Evolutionary conservation across 2,113 vertebrate genomes (phyloP).

Genomic region (Cisticola juncidis): DNA sequence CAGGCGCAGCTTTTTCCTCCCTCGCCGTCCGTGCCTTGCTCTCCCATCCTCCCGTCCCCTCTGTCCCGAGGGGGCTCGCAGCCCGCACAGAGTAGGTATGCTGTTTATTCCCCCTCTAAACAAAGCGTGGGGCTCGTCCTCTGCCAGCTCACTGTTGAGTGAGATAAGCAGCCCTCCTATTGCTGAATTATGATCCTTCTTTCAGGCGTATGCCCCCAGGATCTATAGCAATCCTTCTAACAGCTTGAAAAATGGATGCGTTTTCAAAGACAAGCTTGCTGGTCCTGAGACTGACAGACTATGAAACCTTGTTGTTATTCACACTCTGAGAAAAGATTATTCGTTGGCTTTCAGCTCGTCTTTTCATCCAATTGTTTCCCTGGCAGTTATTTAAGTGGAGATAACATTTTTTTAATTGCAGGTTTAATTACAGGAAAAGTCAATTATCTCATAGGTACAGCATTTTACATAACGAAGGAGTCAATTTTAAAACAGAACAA

Average conservation of each 20-base stretch:
- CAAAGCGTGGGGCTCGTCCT: slow-evolving; percentile 47
- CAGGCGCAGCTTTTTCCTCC: background rate
- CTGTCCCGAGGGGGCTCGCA: background rate
- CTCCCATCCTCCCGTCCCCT: background rate
- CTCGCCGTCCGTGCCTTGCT: background rate
- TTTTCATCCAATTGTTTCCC: slow-evolving; percentile 57
- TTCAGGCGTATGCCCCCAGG: slow-evolving; percentile 66
- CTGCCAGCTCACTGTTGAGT: slow-evolving; percentile 57
- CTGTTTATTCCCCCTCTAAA: slow-evolving; percentile 48
- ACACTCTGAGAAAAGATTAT: slow-evolving; percentile 47
- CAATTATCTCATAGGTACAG: background rate
- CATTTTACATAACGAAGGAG: background rate
- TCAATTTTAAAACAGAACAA: background rate
- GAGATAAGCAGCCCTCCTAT: slow-evolving; percentile 74
- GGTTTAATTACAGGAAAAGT: slow-evolving; percentile 51
- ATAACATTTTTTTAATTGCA: slow-evolving; percentile 42
- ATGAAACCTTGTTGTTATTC: slow-evolving; percentile 63
- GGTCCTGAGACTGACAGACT: slow-evolving; percentile 59
- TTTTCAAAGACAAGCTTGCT: slow-evolving; percentile 68
- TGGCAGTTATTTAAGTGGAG: slow-evolving; percentile 16
- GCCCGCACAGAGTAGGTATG: slow-evolving; percentile 38
- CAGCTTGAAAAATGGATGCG: slow-evolving; percentile 70
- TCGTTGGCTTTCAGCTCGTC: slow-evolving; percentile 33
- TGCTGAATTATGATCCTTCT: slow-evolving; percentile 76
- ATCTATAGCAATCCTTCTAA: slow-evolving; percentile 70